A percentile compares a stretch with the other conserved stretches of the same genome.
phyloP scores from a whole-genome alignment of 2,113 vertebrate genomes.

The Montifringilla adamsi region DNA sequence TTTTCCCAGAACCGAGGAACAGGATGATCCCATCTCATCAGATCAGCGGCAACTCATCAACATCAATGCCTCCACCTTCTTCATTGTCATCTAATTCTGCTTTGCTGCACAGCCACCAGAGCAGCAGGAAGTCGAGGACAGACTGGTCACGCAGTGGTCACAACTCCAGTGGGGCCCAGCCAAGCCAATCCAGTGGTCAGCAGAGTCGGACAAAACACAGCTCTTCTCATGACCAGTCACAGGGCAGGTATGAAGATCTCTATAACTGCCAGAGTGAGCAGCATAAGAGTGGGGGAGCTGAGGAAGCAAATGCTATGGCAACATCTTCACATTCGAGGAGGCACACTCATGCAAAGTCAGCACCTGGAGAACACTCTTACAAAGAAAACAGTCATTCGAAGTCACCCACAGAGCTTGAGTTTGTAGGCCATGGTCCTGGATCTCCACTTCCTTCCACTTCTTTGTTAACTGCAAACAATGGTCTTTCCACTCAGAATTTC shows the following conservation, averaged over 20 bases:
- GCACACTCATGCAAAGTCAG: constrained; percentile 75
- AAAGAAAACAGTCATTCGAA: constrained; percentile 82
- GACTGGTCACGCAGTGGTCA: constrained; percentile 85
- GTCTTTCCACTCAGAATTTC: constrained; percentile 85
- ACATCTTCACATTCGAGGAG: constrained; percentile 77
- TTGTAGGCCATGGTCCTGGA: constrained; percentile 74
- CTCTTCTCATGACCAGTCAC: constrained; percentile 78
- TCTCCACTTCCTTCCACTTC: constrained; percentile 90
- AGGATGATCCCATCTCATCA: constrained; percentile 76
- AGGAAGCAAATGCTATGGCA: constrained; percentile 77
- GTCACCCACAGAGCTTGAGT: constrained; percentile 81
- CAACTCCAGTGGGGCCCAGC: constrained; percentile 60
- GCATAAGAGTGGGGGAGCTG: constrained; percentile 74
- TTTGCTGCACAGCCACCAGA: constrained; percentile 75
- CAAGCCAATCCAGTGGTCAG: constrained; percentile 71
- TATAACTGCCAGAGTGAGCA: constrained; percentile 85
- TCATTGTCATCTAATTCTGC: constrained; percentile 76
- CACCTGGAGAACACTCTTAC: constrained; percentile 72
- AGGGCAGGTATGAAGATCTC: constrained; percentile 83
- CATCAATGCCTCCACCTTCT: constrained; percentile 75
- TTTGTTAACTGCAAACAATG: constrained; percentile 78
- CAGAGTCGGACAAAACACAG: constrained; percentile 79
- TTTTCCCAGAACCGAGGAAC: constrained; percentile 83
- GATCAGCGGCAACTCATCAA: constrained; percentile 53
- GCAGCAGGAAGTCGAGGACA: constrained; percentile 81